Evolutionary conservation across 2,888 invertebrate genomes (phyloP), one percentile per base, ranked within the genome.

Genomic region (Tipula confusa): DNA sequence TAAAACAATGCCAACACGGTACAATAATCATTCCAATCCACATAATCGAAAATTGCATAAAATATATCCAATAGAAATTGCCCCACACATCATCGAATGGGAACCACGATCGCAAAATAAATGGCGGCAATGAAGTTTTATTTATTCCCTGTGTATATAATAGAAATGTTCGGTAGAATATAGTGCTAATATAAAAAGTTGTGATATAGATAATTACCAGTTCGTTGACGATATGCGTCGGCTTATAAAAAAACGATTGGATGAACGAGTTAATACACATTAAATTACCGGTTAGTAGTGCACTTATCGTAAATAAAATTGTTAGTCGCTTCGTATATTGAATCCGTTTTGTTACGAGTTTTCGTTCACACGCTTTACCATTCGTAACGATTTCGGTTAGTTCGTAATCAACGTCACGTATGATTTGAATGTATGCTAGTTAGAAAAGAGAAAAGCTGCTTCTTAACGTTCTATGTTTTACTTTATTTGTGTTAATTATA

Each of bases 1-100:
- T 84, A 83, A 84, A 84, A 7, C 83, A 83, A 81, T 84, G 84
- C 84, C 84, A 84, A 31, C 84, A 84, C 29, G 84, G 84, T 13
- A 84, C 84, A 82, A 84, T 84, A 29, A 83, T 64, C 84, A 84
- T 84, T 11, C 84, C 84, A n/a, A 84, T 28, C 18, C 82, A 83
- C 83, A 84, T 83, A 9, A 84, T 79, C 9, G 79, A 82, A 79
- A 84, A 84, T 79, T 84, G 83, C 13, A 84, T 29, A 24, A 36
- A 82, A 29, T 81, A 84, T 3, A 28, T 83, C 3, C 82, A 24
- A 82, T 82, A 84, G 38, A 79, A 84, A 79, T 84, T n/a, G 5
- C 29, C 24, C 83, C 83, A 83, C 13, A 11, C 31, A 29, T 83
- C 48, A 15, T 82, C 79, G 38, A 83, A 84, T 13, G 84, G 84